Percentiles rank a stretch among this genome's conserved stretches.
These are phyloP conservation scores for Spodoptera picta DNA, from an alignment of 2,888 invertebrate genomes.

Conservation along the genomic window DNA sequence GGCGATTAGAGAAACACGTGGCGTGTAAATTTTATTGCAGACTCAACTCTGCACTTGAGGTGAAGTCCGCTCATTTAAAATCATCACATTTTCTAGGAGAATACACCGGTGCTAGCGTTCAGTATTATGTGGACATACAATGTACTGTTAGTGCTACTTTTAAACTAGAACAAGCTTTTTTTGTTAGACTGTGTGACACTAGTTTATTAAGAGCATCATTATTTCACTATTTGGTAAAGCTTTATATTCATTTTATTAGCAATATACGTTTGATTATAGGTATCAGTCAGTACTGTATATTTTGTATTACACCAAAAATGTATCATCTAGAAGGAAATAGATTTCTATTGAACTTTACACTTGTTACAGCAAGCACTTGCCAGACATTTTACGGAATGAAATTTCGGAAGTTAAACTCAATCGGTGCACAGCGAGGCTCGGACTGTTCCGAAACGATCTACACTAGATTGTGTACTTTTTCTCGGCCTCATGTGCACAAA, in stretches of 20 bases:
- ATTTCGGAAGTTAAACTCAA: conserved; percentile 41
- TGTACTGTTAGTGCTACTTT: not conserved
- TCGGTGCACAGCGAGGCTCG: conserved; percentile 7
- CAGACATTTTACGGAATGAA: conserved; percentile 33
- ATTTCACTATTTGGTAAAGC: no score
- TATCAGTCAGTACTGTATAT: no score
- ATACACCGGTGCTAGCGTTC: conserved; percentile 15
- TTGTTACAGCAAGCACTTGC: conserved; percentile 2
- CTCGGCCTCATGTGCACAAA: conserved; percentile 72
- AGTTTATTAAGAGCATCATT: no score
- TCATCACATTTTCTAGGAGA: conserved; percentile 44
- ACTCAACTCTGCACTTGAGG: conserved; percentile 18
- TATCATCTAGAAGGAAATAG: no score
- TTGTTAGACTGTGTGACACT: no score
- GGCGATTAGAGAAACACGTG: not conserved
- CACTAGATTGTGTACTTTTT: conserved; percentile 68
- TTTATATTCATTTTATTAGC: no score
- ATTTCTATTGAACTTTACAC: not conserved
- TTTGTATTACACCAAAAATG: no score
- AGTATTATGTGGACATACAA: conserved; percentile 10
- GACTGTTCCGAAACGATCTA: conserved; percentile 20
- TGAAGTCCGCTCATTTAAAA: conserved; percentile 49
- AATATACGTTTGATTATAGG: no score
- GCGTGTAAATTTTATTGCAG: not conserved
- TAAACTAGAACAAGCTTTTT: not conserved